Evolutionary conservation across 2,888 invertebrate species (phyloP).

Genomic region (Caenorhabditis imperialis): DNA sequence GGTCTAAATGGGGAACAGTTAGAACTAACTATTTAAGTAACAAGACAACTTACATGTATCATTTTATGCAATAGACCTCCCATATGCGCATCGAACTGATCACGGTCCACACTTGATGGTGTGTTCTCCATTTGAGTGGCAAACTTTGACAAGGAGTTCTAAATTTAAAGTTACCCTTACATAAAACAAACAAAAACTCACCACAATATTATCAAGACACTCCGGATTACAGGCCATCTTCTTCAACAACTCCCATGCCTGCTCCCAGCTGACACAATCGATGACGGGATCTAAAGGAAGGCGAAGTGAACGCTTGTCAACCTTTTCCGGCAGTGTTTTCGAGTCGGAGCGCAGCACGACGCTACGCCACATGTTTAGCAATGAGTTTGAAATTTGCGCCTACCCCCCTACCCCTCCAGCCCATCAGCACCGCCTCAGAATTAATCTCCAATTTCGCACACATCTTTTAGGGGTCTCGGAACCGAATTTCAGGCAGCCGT

Average conservation of each 20-base stretch:
- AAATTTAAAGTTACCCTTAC: too few relatives aligned
- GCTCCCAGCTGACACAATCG: slow-evolving; percentile 78
- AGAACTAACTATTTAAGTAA: not conserved
- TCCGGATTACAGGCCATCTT: slow-evolving; percentile 82
- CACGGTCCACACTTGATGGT: slow-evolving; percentile 74
- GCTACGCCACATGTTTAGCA: slow-evolving; percentile 29
- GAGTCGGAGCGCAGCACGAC: slow-evolving; percentile 40
- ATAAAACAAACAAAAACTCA: too few relatives aligned
- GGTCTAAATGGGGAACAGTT: slow-evolving; percentile 76
- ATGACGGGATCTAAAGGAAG: slow-evolving; percentile 64
- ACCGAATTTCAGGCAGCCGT: slow-evolving; percentile 21
- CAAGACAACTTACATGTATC: slow-evolving; percentile 78
- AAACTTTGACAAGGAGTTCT: slow-evolving; percentile 70
- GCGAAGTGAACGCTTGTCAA: slow-evolving; percentile 7
- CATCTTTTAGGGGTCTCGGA: slow-evolving; percentile 52
- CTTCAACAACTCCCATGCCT: slow-evolving; percentile 81
- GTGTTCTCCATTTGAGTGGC: slow-evolving; percentile 67
- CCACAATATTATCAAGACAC: slow-evolving; percentile 81
- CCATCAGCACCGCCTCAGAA: slow-evolving; percentile 29
- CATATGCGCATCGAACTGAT: slow-evolving; percentile 79
- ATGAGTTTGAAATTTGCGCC: too few relatives aligned
- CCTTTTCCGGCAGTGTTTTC: slow-evolving; percentile 33
- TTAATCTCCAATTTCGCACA: slow-evolving; percentile 52
- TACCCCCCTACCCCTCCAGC: too few relatives aligned
- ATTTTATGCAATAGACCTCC: slow-evolving; percentile 80